Evolutionary conservation across 2,797 vertebrate species (phyloP).

Genomic region (Phrynocephalus forsythii): DNA sequence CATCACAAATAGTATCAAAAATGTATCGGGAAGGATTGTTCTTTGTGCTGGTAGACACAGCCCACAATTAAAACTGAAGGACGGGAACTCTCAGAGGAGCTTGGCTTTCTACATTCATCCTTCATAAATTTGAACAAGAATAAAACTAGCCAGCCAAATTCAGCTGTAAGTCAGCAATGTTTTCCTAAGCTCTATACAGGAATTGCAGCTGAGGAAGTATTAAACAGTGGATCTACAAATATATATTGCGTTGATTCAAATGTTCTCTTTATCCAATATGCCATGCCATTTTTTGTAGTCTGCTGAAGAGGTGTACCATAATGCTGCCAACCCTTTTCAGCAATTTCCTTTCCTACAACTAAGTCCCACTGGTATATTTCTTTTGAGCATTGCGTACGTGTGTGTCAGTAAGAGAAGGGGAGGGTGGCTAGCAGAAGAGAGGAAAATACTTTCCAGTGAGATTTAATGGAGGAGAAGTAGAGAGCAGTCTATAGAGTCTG

Average conservation of each 20-base stretch:
- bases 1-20: background rate
- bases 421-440: background rate
- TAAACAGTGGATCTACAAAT: slow-evolving; percentile 5
- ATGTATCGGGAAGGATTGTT: background rate
- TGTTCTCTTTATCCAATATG: background rate
- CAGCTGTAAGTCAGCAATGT: slow-evolving; percentile 1
- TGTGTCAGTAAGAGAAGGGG: background rate
- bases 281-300: background rate
- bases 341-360: background rate
- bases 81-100: slow-evolving; percentile 24
- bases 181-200: background rate
- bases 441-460: background rate
- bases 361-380: background rate
- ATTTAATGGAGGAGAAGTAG: background rate
- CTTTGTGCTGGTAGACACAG: background rate
- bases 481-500: background rate
- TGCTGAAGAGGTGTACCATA: background rate
- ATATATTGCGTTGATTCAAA: background rate
- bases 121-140: slow-evolving; percentile 30
- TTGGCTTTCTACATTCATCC: slow-evolving; percentile 45
- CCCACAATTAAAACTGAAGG: slow-evolving; percentile 28
- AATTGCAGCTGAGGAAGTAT: background rate
- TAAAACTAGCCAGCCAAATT: background rate
- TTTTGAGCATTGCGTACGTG: slow-evolving; percentile 2
- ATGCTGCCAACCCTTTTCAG: background rate